Evolutionary conservation across 2,797 vertebrate species (phyloP).

Genomic region (Vultur gryphus): DNA sequence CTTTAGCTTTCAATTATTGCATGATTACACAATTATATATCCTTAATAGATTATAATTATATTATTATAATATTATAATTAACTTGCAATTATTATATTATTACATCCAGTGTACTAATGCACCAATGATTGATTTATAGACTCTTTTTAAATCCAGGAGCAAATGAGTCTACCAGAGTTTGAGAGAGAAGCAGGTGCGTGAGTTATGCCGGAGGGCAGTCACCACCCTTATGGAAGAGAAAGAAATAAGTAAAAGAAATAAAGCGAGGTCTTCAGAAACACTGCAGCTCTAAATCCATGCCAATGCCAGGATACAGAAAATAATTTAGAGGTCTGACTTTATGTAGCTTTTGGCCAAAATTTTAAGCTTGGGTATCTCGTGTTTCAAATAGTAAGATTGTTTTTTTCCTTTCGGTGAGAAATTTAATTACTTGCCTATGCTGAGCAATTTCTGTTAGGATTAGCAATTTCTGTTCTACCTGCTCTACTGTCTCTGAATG

Average conservation of each 20-base stretch:
- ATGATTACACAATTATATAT: neutral
- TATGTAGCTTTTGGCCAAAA: neutral
- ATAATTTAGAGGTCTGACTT: neutral
- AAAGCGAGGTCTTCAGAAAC: neutral
- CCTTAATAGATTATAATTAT: neutral
- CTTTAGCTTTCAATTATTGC: neutral
- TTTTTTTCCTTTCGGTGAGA: neutral
- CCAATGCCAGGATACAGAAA: neutral
- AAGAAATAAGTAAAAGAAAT: neutral
- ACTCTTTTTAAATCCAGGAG: neutral
- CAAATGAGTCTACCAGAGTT: neutral
- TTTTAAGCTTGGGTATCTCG: neutral
- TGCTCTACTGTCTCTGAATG: neutral
- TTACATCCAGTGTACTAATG: neutral
- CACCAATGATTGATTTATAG: neutral
- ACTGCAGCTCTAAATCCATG: neutral
- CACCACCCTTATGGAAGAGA: neutral
- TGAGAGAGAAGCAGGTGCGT: neutral
- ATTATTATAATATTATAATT: neutral
- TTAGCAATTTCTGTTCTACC: slow-evolving; percentile 2
- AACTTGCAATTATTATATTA: neutral
- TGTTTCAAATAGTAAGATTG: neutral
- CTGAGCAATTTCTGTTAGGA: slow-evolving; percentile 6
- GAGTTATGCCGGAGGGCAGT: neutral
- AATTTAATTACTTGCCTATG: slow-evolving; percentile 8